Evolutionary conservation across 2,113 vertebrate species (phyloP).

Genomic region (Mionectes macconnelli): DNA sequence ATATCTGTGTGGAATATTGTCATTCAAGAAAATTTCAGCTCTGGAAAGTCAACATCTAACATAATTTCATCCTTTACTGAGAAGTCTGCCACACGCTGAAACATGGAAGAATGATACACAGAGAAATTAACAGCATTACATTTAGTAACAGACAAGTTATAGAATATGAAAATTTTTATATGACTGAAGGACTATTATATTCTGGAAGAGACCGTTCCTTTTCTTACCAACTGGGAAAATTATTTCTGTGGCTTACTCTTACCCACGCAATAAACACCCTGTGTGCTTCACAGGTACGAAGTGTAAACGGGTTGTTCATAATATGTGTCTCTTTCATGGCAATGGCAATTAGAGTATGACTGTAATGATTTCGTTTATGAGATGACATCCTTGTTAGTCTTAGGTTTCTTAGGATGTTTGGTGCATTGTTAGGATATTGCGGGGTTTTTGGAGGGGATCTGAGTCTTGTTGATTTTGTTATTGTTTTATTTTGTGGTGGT

Average conservation of each 20-base stretch:
- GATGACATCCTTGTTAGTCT: neutral
- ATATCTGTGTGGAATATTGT: neutral
- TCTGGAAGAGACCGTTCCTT: neutral
- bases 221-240: neutral
- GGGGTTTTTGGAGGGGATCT: accelerated
- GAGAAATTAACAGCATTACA: neutral
- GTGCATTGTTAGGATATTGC: neutral
- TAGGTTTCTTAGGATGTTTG: neutral
- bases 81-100: neutral
- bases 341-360: neutral
- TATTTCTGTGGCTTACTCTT: neutral
- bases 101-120: neutral
- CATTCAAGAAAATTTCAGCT: neutral
- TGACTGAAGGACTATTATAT: neutral
- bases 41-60: neutral
- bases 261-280: accelerated
- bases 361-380: neutral
- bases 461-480: neutral
- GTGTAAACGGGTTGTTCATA: neutral
- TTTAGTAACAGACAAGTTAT: neutral
- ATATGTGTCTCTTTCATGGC: neutral
- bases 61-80: constrained; percentile 15
- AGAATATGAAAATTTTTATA: neutral
- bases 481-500: neutral
- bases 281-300: neutral